Evolutionary conservation across 53 echinoderm and acorn worm species (phyloP), one percentile per base, ranked within the genome.

Genomic region (Mesocentrotus franciscanus): DNA sequence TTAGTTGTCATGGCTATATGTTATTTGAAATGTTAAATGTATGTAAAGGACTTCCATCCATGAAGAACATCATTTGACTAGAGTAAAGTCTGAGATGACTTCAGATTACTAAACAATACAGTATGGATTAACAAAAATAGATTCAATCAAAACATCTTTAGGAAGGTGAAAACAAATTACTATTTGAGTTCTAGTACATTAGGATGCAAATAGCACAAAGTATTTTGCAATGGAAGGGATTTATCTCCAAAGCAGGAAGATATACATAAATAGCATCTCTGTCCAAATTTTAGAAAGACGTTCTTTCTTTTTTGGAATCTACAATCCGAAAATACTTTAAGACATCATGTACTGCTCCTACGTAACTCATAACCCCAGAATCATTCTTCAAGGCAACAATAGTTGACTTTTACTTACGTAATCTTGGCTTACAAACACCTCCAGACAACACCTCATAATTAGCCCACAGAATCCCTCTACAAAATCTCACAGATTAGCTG

Each of bases 381-480:
- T 49, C 11, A 27, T 57, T 57, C 58, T 87, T 87, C 72, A 72
- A 10, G 26, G 58, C 10, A 56, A 92, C 68, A 34, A 56, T 26
- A 24, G 57, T 55, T 91, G 24, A 34, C 29, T 60, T 74, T 32
- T 78, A 93, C 93, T 93, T 81, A 93, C 93, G 93, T 93, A 81
- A 81, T 79, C 79, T 93, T 81, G 93, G 59, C 81, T 93, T 93
- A 78, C 60, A 27, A 57, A 42, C 34, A 24, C 83, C 60, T 64
- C 79, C 33, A 93, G 61, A 61, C 93, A 93, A 93, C 93, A 93
- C 93, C 81, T 93, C 93, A 93, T 93, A 93, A 93, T 93, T 93
- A 93, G 93, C 81, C 81, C 61, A 81, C 78, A 1, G 78, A 93
- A 93, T 93, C 93, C 93, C 61, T 59, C 81, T 78, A 30, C 76